These are phyloP conservation scores for Phenganax marumi DNA, from an alignment of 92 coral and sea anemone genomes.

Conservation along the genomic window DNA sequence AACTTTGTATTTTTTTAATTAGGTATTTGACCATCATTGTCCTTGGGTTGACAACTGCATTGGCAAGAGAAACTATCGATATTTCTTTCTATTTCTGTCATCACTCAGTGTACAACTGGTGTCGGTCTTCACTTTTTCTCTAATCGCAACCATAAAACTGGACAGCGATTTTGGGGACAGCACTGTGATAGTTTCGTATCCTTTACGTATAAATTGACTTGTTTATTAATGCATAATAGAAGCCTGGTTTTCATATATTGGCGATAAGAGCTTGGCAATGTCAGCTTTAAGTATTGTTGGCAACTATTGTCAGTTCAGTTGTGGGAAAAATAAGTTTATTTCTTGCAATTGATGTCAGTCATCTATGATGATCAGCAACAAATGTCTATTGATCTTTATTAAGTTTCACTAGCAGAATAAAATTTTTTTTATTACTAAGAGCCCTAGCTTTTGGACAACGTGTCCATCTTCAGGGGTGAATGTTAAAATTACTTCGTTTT, in stretches of 20 bases:
- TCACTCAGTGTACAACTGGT: slow-evolving; percentile 80
- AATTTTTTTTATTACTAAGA: too few relatives aligned
- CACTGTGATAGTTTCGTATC: slow-evolving; percentile 83
- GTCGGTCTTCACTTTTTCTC: slow-evolving; percentile 73
- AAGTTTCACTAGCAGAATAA: too few relatives aligned
- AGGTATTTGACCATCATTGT: slow-evolving; percentile 98
- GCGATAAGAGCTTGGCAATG: neutral
- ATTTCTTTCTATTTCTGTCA: slow-evolving; percentile 80
- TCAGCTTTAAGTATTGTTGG: too few relatives aligned
- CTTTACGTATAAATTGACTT: slow-evolving; percentile 33
- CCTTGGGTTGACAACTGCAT: slow-evolving; percentile 99
- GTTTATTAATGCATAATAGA: neutral
- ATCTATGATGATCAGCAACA: too few relatives aligned
- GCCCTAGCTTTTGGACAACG: too few relatives aligned
- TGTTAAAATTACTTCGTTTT: too few relatives aligned
- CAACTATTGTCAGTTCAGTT: too few relatives aligned
- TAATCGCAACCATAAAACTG: slow-evolving; percentile 69
- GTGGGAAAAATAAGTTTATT: neutral
- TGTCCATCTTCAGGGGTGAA: too few relatives aligned
- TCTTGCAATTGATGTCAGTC: neutral
- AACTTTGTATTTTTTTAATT: neutral
- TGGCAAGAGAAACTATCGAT: slow-evolving; percentile 93
- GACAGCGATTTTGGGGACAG: slow-evolving; percentile 54
- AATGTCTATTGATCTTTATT: too few relatives aligned
- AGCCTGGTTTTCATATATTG: neutral